phyloP scores from a whole-genome alignment of 1,140 invertebrate species.

The Drosophila eugracilis region DNA sequence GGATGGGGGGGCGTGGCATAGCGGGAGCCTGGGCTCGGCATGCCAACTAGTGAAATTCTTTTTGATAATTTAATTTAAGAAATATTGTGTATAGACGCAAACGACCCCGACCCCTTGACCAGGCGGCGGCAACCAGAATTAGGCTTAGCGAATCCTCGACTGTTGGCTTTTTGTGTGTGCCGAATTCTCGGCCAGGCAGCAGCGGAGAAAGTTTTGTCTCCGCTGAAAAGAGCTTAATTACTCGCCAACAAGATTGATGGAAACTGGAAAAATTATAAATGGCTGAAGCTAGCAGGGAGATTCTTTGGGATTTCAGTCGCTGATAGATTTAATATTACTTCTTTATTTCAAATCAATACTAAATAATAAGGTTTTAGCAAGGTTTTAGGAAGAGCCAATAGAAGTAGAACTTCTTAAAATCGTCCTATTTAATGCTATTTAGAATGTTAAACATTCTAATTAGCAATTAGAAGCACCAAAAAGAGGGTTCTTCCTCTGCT shows the following conservation, averaged over 20 bases:
- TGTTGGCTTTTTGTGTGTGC: conserved; percentile 46
- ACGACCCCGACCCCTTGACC: conserved; percentile 73
- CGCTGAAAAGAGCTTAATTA: conserved; percentile 44
- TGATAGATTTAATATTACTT: no score
- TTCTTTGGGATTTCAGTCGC: background rate
- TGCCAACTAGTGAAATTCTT: conserved; percentile 82
- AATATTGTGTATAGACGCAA: conserved; percentile 74
- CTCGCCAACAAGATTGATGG: conserved; percentile 34
- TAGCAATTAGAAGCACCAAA: no score
- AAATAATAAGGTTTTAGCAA: background rate
- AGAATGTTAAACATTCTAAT: no score
- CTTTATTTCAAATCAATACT: background rate
- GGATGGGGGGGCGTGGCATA: conserved; percentile 24
- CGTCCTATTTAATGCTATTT: no score
- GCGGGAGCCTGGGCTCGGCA: conserved; percentile 57
- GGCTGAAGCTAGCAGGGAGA: background rate
- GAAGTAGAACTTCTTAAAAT: no score
- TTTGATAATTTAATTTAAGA: conserved; percentile 81
- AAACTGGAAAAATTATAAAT: conserved; percentile 16
- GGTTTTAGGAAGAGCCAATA: no score
- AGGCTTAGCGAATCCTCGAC: conserved; percentile 43
- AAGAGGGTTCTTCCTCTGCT: no score
- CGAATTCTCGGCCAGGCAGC: conserved; percentile 57
- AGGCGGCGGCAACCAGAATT: conserved; percentile 47
- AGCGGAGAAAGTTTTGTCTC: conserved; percentile 57